These are phyloP conservation scores for Trichomycterus rosablanca DNA, from an alignment of 2,113 vertebrate species.

Conservation along the genomic window DNA sequence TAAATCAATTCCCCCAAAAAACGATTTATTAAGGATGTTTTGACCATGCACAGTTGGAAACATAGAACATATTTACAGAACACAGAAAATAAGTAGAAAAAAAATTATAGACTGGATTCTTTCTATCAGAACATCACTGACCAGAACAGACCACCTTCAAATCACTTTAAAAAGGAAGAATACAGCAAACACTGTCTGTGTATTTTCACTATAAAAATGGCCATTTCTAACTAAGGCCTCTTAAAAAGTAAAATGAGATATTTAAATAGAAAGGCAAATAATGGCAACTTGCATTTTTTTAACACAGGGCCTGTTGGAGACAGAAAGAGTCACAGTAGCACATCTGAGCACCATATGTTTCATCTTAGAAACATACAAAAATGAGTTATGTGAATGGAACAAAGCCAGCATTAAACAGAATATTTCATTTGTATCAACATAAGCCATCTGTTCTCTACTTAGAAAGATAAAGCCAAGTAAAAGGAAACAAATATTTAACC, in stretches of 20 bases:
- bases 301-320: constrained; percentile 41
- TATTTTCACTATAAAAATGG: constrained; percentile 46
- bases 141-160: constrained; percentile 13
- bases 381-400: constrained; percentile 2
- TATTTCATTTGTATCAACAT: not conserved
- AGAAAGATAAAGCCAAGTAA: constrained; percentile 5
- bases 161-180: constrained; percentile 21
- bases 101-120: constrained; percentile 28
- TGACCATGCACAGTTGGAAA: constrained; percentile 45
- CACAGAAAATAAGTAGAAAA: constrained; percentile 42
- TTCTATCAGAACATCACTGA: constrained; percentile 30
- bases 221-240: constrained; percentile 4
- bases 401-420: constrained; percentile 1
- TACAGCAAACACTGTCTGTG: constrained; percentile 18
- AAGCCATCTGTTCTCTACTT: constrained; percentile 7
- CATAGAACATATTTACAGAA: constrained; percentile 48
- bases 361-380: constrained; percentile 41
- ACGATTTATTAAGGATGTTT: constrained; percentile 51
- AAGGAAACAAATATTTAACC: too few species aligned
- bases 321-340: constrained; percentile 30
- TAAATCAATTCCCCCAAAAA: constrained; percentile 19
- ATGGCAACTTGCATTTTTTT: constrained; percentile 30
- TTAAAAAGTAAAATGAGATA: constrained; percentile 48
- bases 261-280: constrained; percentile 38
- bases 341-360: constrained; percentile 49